Evolutionary conservation across 1,140 invertebrate species (phyloP), one percentile per base, ranked within the genome.

Genomic region (Scylla paramamosain): DNA sequence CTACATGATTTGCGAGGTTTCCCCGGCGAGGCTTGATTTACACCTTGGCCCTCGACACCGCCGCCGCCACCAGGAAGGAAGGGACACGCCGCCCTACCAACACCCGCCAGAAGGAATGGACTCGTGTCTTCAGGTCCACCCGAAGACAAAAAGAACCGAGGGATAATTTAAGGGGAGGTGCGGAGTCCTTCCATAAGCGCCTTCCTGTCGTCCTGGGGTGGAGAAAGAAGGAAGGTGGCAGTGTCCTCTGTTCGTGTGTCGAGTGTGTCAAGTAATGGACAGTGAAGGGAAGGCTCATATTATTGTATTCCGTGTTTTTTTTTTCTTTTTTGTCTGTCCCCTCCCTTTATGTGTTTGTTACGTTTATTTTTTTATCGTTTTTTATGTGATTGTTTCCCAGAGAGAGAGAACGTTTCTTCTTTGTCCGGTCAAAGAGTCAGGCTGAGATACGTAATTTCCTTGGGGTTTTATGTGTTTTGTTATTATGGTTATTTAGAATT

Each of bases 351-450:
- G 67, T n/a, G 67, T 77, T 77, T 77, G 25, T n/a, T 77, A 77
- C 67, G 67, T 77, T n/a, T n/a, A 77, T n/a, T 77, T 77, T 77
- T 77, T 77, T 77, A 25, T 77, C 16, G 25, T 77, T 77, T 77
- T 77, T 77, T 77, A 77, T 77, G 67, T 77, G 67, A 77, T 77
- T 77, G 67, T 77, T 77, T 77, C n/a, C 67, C 25, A 20, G 67
- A 77, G 67, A 77, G 20, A n/a, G 1, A 12, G 39, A 77, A 77
- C 25, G 6, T 77, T 77, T n/a, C 67, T 77, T 77, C 67, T 77
- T 77, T 77, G 67, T 77, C n/a, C 67, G 20, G 67, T n/a, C 10
- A 77, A 8, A 77, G 67, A 77, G 67, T 3, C 1, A 7, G 67
- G 12, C 1, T 77, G 67, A 20, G 67, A 77, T 77, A n/a, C 67